These are phyloP conservation scores for Bemisia tabaci DNA, from an alignment of 1,140 invertebrate species.

Conservation along the genomic window DNA sequence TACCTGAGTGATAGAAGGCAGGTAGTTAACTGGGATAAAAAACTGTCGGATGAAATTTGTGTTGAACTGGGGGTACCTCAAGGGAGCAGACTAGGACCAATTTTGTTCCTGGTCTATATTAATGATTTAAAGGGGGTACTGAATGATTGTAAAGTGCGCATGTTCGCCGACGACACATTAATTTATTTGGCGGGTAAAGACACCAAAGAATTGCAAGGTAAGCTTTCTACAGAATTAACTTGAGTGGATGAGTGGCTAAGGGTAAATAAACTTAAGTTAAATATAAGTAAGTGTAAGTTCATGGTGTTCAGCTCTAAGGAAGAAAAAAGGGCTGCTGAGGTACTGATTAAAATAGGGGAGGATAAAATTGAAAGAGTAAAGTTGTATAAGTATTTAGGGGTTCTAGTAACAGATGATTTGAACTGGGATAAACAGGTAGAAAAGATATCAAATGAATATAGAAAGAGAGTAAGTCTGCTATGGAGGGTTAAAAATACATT, in stretches of 20 bases:
- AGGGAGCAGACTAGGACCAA: background rate
- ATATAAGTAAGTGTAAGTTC: background rate
- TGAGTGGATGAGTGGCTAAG: background rate
- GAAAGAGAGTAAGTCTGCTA: background rate
- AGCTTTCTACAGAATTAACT: background rate
- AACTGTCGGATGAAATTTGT: background rate
- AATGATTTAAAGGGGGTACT: background rate
- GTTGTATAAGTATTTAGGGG: background rate
- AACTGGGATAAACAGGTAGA: background rate
- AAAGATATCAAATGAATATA: background rate
- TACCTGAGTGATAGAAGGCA: background rate
- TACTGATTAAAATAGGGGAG: background rate
- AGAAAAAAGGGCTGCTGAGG: background rate
- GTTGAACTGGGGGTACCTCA: background rate
- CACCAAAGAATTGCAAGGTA: background rate
- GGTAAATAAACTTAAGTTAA: background rate
- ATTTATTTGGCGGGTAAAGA: background rate
- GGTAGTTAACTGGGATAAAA: background rate
- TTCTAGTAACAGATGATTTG: background rate
- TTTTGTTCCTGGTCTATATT: background rate
- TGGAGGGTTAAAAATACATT: background rate
- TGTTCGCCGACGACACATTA: background rate
- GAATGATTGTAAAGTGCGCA: background rate
- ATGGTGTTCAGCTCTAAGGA: background rate
- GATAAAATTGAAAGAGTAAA: background rate